Evolutionary conservation across 2,113 vertebrate genomes (phyloP).

Genomic region (Cyprinodon variegatus): DNA sequence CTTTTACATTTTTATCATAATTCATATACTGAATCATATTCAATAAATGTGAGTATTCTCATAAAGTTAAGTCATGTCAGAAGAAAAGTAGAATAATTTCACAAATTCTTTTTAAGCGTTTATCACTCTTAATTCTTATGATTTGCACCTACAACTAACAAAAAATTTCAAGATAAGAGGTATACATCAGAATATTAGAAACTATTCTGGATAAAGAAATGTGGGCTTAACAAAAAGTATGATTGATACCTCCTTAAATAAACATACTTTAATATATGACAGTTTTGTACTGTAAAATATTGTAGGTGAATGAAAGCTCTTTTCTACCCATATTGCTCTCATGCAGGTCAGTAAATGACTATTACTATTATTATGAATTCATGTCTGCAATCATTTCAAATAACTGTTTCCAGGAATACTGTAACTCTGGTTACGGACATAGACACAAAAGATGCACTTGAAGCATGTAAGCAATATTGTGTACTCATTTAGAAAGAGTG

Average conservation of each 20-base stretch:
- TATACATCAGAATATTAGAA: not conserved
- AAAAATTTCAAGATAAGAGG: too few species aligned
- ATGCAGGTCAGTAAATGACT: not conserved
- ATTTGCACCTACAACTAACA: not conserved
- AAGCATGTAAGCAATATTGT: slow-evolving; percentile 27
- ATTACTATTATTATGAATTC: not conserved
- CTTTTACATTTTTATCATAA: slow-evolving; percentile 56
- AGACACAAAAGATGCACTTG: slow-evolving; percentile 32
- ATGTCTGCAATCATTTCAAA: not conserved
- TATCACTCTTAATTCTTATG: not conserved
- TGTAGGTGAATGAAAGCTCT: not conserved
- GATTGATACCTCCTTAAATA: not conserved
- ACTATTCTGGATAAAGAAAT: not conserved
- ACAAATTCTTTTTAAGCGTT: not conserved
- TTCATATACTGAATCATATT: slow-evolving; percentile 17
- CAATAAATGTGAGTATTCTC: not conserved
- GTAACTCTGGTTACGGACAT: not conserved
- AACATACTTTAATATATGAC: not conserved
- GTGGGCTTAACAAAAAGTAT: not conserved
- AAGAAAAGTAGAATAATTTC: not conserved
- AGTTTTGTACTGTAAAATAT: not conserved
- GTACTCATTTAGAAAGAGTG: slow-evolving; percentile 42
- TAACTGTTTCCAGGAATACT: not conserved
- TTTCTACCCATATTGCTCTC: not conserved
- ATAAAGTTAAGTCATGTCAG: not conserved